Evolutionary conservation across 2,113 vertebrate genomes (phyloP).

Genomic region (Gila orcuttii): DNA sequence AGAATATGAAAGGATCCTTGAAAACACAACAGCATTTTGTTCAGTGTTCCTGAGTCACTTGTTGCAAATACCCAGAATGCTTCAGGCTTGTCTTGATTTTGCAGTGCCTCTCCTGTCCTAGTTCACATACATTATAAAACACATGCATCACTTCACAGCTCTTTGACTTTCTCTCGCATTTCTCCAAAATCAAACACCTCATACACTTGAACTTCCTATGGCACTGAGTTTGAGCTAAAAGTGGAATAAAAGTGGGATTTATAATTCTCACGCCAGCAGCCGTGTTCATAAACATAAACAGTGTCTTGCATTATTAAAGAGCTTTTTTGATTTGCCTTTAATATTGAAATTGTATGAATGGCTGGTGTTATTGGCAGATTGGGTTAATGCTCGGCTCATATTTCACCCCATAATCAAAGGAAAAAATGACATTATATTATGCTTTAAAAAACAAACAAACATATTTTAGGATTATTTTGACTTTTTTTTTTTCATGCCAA

Average conservation of each 20-base stretch:
- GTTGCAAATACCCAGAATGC: background rate
- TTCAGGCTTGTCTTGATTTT: background rate
- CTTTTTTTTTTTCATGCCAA: background rate
- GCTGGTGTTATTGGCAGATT: background rate
- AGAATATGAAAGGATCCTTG: conserved; percentile 15
- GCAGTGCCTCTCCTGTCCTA: background rate
- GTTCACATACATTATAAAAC: background rate
- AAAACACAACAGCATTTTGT: conserved; percentile 37
- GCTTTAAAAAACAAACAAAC: background rate
- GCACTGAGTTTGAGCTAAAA: background rate
- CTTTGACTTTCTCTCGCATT: background rate
- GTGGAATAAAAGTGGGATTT: background rate
- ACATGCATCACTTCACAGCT: background rate
- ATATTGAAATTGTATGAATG: background rate
- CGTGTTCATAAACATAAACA: background rate
- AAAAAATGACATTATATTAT: background rate
- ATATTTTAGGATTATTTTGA: background rate
- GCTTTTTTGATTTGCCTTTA: background rate
- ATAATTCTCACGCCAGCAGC: background rate
- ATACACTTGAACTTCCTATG: background rate
- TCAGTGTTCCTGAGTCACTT: background rate
- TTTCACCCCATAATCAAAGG: background rate
- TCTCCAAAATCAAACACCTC: background rate
- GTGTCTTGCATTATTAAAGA: background rate
- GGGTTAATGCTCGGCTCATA: background rate